Percentiles rank a stretch among this genome's conserved stretches.
Evolutionary conservation across 2,113 vertebrate species (phyloP).

Genomic region (Mustela lutreola): DNA sequence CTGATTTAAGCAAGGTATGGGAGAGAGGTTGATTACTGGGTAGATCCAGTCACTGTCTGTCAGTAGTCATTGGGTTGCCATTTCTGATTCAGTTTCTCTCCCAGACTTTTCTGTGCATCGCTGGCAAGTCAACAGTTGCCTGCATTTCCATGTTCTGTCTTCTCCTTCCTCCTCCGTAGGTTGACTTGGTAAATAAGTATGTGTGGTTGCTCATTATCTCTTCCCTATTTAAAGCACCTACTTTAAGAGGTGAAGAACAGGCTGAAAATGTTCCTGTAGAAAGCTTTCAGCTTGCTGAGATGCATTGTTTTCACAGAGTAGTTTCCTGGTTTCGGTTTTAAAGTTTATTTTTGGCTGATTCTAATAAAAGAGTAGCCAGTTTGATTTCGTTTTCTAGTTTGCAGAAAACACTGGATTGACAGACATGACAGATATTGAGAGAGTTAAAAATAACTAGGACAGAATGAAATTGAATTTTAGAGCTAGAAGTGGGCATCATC

Average conservation of each 20-base stretch:
- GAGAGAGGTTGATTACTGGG: background rate
- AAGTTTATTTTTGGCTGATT: slow-evolving; percentile 70
- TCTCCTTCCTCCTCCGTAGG: background rate
- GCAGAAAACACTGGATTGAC: slow-evolving; percentile 45
- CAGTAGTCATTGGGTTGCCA: background rate
- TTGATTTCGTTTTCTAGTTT: slow-evolving; percentile 67
- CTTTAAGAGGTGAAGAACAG: background rate
- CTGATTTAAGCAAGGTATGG: background rate
- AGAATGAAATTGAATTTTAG: slow-evolving; percentile 43
- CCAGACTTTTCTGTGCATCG: background rate
- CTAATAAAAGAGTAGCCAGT: slow-evolving; percentile 61
- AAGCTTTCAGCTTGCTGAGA: background rate
- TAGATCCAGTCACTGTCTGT: background rate
- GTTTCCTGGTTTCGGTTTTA: background rate
- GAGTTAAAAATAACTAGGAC: slow-evolving; percentile 51
- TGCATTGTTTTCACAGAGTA: background rate
- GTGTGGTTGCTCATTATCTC: background rate
- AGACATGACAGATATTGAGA: slow-evolving; percentile 44
- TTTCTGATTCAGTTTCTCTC: background rate
- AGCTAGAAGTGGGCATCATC: background rate
- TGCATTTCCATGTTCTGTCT: background rate
- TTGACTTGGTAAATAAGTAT: background rate
- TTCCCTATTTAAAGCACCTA: background rate
- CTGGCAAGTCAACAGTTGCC: background rate
- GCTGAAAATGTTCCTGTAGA: background rate